Percentiles rank a stretch among this genome's conserved stretches.
Conservation (phyloP, 2,113 vertebrate genomes). For the Pitta sordida region DNA sequence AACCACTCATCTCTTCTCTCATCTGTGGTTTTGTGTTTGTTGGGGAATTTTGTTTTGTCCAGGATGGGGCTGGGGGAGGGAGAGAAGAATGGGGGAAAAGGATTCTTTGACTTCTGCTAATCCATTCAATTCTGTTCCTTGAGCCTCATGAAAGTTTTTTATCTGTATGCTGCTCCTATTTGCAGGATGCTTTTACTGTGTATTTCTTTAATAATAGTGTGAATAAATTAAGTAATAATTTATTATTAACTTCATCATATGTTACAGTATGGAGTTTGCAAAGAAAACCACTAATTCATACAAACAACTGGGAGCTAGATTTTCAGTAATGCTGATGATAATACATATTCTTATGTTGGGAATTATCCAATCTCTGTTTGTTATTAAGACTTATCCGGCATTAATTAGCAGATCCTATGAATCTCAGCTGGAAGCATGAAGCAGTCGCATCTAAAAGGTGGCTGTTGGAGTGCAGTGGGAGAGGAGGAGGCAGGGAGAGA, state of each 20-base stretch:
- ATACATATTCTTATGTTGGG: not conserved
- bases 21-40: not conserved
- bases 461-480: not conserved
- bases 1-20: not conserved
- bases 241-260: not conserved
- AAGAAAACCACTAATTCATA: not conserved
- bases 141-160: not conserved
- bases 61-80: fast-evolving
- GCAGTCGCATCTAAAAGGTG: not conserved
- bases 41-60: not conserved
- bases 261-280: not conserved
- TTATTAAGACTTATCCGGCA: not conserved
- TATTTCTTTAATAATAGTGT: not conserved
- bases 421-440: not conserved
- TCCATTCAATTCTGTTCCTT: not conserved
- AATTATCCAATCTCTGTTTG: not conserved
- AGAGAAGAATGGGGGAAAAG: not conserved
- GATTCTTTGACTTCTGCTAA: not conserved
- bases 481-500: not conserved
- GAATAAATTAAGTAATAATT: not conserved
- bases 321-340: not conserved
- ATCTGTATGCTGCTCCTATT: not conserved
- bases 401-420: not conserved
- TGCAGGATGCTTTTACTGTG: not conserved
- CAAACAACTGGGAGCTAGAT: not conserved